These are phyloP conservation scores for Spinibarbus caldwelli DNA, from an alignment of 2,797 vertebrate genomes.

Conservation along the genomic window DNA sequence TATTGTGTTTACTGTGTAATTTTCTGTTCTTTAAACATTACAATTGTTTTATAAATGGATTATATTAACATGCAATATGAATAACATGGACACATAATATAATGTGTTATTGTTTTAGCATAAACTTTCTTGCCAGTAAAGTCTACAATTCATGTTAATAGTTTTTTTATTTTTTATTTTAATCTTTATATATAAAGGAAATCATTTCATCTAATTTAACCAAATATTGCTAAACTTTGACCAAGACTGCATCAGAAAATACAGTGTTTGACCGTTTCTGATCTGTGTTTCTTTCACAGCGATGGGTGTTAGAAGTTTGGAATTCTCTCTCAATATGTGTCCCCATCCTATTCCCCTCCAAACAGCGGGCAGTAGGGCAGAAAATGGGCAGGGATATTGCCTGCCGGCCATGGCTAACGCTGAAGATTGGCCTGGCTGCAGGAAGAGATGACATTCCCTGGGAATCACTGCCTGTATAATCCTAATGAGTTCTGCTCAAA, in stretches of 20 bases:
- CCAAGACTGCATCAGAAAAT: conserved; percentile 7
- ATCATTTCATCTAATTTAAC: not conserved
- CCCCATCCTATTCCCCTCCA: conserved; percentile 68
- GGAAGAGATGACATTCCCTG: conserved; percentile 77
- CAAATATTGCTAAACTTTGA: conserved; percentile 3
- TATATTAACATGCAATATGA: not conserved
- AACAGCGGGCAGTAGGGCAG: conserved; percentile 70
- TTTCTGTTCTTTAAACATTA: not conserved
- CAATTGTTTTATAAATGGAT: not conserved
- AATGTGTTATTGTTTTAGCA: not conserved
- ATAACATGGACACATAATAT: not conserved
- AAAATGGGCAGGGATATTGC: conserved; percentile 74
- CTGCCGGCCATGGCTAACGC: conserved; percentile 75
- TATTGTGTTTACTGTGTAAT: not conserved
- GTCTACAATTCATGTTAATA: not conserved
- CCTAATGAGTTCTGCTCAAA: conserved; percentile 84
- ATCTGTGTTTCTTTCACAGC: conserved; percentile 35
- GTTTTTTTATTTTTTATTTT: not conserved
- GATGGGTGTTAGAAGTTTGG: conserved; percentile 50
- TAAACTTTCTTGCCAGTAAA: not conserved
- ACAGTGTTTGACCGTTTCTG: conserved; percentile 32
- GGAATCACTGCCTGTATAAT: conserved; percentile 87
- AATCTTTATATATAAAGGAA: not conserved
- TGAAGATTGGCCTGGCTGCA: conserved; percentile 76
- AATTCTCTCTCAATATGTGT: conserved; percentile 59